These are phyloP conservation scores for Chironomus striatipennis DNA, from an alignment of 1,140 invertebrate genomes.

Conservation along the genomic window DNA sequence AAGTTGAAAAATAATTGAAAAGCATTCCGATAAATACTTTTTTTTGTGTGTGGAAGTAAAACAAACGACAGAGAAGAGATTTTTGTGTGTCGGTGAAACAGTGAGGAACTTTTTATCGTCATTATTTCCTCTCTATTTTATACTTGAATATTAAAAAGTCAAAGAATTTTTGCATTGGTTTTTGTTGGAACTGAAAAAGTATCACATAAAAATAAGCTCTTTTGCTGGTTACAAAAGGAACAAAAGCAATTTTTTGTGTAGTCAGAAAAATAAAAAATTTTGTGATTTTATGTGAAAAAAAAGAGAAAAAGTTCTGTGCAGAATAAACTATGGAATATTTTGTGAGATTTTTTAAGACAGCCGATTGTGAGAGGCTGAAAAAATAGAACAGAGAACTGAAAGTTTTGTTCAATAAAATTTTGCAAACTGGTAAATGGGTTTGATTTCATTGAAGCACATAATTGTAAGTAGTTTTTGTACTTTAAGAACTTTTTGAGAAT, in stretches of 20 bases:
- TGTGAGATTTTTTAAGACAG: background rate
- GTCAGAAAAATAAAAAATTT: background rate
- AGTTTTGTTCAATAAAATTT: background rate
- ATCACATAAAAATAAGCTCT: background rate
- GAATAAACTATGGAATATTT: background rate
- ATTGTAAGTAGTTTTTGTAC: background rate
- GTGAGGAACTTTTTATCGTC: too few species aligned
- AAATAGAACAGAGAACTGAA: background rate
- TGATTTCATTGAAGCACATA: background rate
- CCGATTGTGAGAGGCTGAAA: background rate
- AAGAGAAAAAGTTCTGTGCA: background rate
- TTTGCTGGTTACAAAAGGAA: background rate
- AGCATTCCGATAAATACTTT: too few species aligned
- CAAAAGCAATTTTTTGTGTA: background rate
- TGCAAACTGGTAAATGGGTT: conserved; percentile 12
- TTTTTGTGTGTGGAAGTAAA: too few species aligned
- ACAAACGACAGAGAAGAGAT: too few species aligned
- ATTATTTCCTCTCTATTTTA: too few species aligned
- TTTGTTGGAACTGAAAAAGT: too few species aligned
- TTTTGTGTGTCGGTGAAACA: too few species aligned
- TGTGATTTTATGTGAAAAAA: background rate
- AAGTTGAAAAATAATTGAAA: too few species aligned
- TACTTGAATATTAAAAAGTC: too few species aligned
- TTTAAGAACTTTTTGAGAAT: background rate
- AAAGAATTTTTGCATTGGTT: too few species aligned